phyloP scores from a whole-genome alignment of 2,888 invertebrate species.

The Aspidiotus rigidus region DNA sequence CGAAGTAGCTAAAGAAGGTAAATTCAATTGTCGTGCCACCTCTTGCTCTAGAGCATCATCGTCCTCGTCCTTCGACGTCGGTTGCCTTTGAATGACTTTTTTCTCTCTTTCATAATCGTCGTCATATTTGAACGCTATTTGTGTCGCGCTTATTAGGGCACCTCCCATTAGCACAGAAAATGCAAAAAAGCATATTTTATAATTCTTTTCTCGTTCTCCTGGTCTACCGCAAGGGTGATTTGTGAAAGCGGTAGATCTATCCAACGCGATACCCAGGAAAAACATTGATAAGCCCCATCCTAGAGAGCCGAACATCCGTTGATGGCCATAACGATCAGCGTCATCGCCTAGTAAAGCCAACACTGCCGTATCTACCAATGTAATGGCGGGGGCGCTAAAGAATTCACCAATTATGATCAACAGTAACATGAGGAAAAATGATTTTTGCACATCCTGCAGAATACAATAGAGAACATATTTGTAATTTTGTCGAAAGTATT shows the following conservation, averaged over 20 bases:
- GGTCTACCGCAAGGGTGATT: constrained; percentile 79
- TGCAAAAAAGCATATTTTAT: constrained; percentile 95
- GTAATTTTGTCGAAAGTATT: background rate
- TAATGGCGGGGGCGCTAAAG: constrained; percentile 91
- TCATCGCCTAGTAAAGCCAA: constrained; percentile 82
- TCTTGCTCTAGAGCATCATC: constrained; percentile 77
- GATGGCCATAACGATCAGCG: constrained; percentile 83
- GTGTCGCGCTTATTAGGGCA: constrained; percentile 83
- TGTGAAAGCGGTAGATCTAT: constrained; percentile 92
- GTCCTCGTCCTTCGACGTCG: constrained; percentile 51
- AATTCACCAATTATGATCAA: constrained; percentile 95
- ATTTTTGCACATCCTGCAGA: constrained; percentile 79
- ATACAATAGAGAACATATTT: background rate
- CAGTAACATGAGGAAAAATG: constrained; percentile 85
- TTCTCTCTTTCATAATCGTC: constrained; percentile 48
- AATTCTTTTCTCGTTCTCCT: constrained; percentile 88
- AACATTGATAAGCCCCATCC: constrained; percentile 99
- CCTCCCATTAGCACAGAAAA: constrained; percentile 93
- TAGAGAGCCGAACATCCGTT: constrained; percentile 94
- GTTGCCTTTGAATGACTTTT: constrained; percentile 39
- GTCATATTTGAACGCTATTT: constrained; percentile 57
- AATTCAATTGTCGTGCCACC: constrained; percentile 69
- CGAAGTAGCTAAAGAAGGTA: constrained; percentile 56
- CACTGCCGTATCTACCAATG: constrained; percentile 85
- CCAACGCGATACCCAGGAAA: constrained; percentile 89